Conservation (phyloP, 2,113 vertebrate genomes). For the Dryoscopus gambensis region DNA sequence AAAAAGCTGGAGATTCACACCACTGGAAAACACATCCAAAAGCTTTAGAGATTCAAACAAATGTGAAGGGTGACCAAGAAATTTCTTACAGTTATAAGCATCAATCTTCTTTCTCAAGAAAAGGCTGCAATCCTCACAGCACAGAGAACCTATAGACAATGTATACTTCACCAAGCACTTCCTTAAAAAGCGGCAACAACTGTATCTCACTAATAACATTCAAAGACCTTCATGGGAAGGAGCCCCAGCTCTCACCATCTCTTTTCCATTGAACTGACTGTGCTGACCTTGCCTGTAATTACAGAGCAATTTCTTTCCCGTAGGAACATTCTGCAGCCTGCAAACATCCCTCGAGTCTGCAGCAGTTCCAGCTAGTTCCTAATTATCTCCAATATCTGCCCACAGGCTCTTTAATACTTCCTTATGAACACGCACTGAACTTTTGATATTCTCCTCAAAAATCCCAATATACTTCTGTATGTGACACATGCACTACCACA, state of each 20-base stretch:
- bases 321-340: conserved; percentile 30
- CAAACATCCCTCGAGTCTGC: conserved; percentile 25
- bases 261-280: conserved; percentile 9
- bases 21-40: not conserved
- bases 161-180: not conserved
- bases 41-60: not conserved
- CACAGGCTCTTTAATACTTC: not conserved
- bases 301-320: conserved; percentile 14
- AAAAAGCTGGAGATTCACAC: not conserved
- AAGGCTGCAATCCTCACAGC: not conserved
- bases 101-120: not conserved
- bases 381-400: conserved; percentile 48
- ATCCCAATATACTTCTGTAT: not conserved
- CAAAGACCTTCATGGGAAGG: not conserved
- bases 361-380: conserved; percentile 39
- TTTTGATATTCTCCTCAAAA: not conserved
- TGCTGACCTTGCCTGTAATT: conserved; percentile 48
- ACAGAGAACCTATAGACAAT: not conserved
- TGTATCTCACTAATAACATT: not conserved
- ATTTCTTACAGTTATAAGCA: not conserved
- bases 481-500: not conserved
- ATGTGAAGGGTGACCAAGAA: not conserved
- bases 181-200: not conserved
- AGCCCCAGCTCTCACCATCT: not conserved
- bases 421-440: not conserved